These are phyloP conservation scores for Crematogaster levior DNA, from an alignment of 2,888 invertebrate genomes.

Conservation along the genomic window DNA sequence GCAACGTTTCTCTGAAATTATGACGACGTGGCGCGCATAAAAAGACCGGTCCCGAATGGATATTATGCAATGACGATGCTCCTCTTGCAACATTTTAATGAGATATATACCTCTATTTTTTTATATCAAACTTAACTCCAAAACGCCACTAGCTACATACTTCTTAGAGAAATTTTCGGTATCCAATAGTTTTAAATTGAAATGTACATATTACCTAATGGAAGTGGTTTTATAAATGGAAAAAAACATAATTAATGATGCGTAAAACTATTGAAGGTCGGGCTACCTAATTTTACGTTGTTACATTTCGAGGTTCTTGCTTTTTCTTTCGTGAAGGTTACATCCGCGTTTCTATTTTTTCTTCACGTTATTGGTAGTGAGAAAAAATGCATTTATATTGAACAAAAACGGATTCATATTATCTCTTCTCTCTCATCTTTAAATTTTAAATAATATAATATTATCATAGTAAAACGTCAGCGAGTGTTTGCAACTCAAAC, in stretches of 20 bases:
- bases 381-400: neutral
- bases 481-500: neutral
- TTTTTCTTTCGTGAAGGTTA: conserved; percentile 15
- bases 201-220: neutral
- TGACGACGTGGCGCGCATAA: conserved; percentile 58
- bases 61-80: conserved; percentile 62
- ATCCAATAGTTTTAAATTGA: conserved; percentile 2
- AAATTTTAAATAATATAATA: neutral
- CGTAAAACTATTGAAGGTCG: conserved; percentile 26
- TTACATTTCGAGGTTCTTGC: conserved; percentile 9
- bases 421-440: neutral
- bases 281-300: conserved; percentile 17
- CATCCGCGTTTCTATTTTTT: conserved; percentile 33
- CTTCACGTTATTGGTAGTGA: neutral
- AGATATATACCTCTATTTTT: neutral
- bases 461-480: neutral
- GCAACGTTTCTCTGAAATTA: conserved; percentile 64
- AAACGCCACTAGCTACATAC: neutral
- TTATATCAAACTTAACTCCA: neutral
- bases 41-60: conserved; percentile 64
- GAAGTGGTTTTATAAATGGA: neutral
- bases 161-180: neutral
- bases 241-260: neutral
- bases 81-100: conserved; percentile 41
- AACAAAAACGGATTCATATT: neutral